Conservation (phyloP, 2,113 vertebrate species). For the Mus pahari region DNA sequence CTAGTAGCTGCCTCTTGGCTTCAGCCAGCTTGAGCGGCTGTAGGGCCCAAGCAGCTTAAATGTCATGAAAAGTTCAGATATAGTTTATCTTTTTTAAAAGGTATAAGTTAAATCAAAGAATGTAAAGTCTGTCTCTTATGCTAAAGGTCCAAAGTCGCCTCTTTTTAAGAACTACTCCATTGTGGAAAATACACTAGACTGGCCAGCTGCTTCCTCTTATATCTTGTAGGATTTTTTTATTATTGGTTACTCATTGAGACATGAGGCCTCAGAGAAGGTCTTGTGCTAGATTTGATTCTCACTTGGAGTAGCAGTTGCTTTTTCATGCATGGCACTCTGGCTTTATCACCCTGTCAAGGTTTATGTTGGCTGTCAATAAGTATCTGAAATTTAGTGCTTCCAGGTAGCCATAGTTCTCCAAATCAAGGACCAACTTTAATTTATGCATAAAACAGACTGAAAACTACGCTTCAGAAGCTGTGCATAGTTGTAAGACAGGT, state of each 20-base stretch:
- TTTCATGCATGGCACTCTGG: constrained; percentile 75
- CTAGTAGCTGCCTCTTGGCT: neutral
- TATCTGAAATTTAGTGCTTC: constrained; percentile 84
- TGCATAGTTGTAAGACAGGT: constrained; percentile 84
- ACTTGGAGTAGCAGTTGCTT: constrained; percentile 72
- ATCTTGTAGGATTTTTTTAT: neutral
- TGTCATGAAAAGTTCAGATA: constrained; percentile 32
- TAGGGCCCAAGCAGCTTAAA: constrained; percentile 45
- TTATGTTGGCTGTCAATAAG: constrained; percentile 74
- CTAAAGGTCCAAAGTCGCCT: constrained; percentile 86
- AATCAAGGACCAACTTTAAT: constrained; percentile 86
- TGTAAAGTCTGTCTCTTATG: constrained; percentile 84
- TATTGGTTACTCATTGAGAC: constrained; percentile 6
- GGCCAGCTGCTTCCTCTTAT: constrained; percentile 66
- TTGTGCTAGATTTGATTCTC: neutral
- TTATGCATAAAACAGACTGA: constrained; percentile 78
- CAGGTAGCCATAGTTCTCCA: constrained; percentile 75
- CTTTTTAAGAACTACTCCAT: constrained; percentile 60
- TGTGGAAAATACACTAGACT: neutral
- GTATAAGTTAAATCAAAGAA: constrained; percentile 85
- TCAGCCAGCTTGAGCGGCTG: constrained; percentile 66
- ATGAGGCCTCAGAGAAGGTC: neutral
- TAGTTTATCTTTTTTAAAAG: constrained; percentile 75
- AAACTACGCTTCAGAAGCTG: constrained; percentile 81
- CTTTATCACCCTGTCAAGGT: constrained; percentile 50